Evolutionary conservation across 2,797 vertebrate species (phyloP).

Genomic region (Gallinago solitaria): DNA sequence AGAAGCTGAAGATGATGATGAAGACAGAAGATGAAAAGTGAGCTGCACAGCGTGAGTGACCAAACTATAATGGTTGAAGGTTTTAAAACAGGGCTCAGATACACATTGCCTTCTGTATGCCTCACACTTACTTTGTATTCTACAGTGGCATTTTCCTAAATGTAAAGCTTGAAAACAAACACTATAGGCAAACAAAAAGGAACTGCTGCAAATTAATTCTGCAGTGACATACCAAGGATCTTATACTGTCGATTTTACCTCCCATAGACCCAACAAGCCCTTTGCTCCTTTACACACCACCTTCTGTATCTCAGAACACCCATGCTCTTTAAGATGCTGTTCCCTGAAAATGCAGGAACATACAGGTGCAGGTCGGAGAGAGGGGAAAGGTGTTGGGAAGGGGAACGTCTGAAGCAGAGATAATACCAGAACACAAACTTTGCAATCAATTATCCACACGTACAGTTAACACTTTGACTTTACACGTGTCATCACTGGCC

Average conservation of each 20-base stretch:
- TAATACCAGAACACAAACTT: neutral
- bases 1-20: too few relatives aligned
- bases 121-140: rapidly evolving
- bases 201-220: neutral
- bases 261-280: neutral
- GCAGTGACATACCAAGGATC: rapidly evolving
- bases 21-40: neutral
- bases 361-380: rapidly evolving
- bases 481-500: rapidly evolving
- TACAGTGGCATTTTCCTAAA: neutral
- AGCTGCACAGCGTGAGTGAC: rapidly evolving
- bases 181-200: neutral
- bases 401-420: neutral
- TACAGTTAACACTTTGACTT: rapidly evolving
- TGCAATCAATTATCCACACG: rapidly evolving
- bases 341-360: neutral
- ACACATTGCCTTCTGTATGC: rapidly evolving
- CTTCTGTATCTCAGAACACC: neutral
- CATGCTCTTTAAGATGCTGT: rapidly evolving
- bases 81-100: neutral
- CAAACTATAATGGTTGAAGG: rapidly evolving
- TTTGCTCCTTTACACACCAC: neutral
- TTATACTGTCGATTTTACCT: neutral
- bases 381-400: rapidly evolving
- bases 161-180: neutral